Base-by-base conservation (phyloP, 2,797 vertebrate genomes). In the Coreius guichenoti region DNA sequence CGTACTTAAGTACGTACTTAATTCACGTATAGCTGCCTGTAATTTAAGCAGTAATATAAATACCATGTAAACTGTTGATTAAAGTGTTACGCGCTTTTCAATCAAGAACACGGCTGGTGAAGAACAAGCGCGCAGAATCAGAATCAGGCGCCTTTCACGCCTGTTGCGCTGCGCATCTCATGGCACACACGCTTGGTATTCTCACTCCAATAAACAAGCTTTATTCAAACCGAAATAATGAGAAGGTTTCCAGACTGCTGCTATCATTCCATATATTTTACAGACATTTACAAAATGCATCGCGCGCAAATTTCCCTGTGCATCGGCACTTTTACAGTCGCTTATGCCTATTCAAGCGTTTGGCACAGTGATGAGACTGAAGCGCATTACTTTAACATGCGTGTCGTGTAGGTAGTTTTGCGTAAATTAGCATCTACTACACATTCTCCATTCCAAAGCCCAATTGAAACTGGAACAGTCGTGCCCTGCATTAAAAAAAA, bases 131-230 rank as follows among this genome's bases (percentile, higher is more conserved):
- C 14, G 75, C 65, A 56, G 12, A 84, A 72, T 45, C n/a, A n/a
- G 21, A 58, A 77, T 4, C 45, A 84, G 26, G 33, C 33, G 68
- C 23, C 21, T 49, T 73, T 43, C 33, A 63, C 47, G 84, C 84
- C 84, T 85, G 84, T 85, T 85, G 84, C 84, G 78, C 69, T 5
- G 76, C 68, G 68, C 77, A 31, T 45, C 68, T 70, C 65, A 9
- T n/a, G 65, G 54, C 76, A 39, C 47, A 4, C 33, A 56, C 68
- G 13, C 54, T 39, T 54, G 54, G 69, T 13, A 63, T 74, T 74
- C 26, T 65, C 49, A 70, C 67, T 45, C 31, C 76, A 65, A 54
- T 73, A 65, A 39, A 72, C 51, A 39, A 31, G 43, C 84, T 39
- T 43, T 26, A 43, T 51, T 43, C 39, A 11, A 49, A 65, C 39